phyloP scores from a whole-genome alignment of 2,797 vertebrate species.

The Hephaestus fuliginosus region DNA sequence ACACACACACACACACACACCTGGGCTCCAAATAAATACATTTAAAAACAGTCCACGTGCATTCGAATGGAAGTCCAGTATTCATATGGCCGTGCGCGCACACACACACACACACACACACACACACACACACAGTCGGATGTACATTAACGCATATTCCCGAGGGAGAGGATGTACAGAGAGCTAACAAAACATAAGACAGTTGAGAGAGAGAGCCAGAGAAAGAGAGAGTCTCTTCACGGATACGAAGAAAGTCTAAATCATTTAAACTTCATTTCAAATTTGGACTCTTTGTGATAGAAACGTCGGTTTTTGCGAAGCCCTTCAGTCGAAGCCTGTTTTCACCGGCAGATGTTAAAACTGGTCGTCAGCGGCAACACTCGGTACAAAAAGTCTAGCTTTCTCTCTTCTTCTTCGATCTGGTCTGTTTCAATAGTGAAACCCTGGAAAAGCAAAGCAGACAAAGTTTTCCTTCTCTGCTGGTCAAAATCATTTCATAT shows the following conservation, averaged over 20 bases:
- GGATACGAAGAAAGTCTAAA: not conserved
- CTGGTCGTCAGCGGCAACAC: too few relatives aligned
- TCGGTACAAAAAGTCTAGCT: not conserved
- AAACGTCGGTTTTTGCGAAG: not conserved
- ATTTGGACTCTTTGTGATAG: not conserved
- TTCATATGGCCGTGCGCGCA: slow-evolving; percentile 68
- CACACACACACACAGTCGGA: slow-evolving; percentile 36
- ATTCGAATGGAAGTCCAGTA: slow-evolving; percentile 81
- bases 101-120: slow-evolving; percentile 36
- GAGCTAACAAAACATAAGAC: slow-evolving; percentile 53
- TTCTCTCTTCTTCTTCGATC: not conserved
- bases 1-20: slow-evolving; percentile 59
- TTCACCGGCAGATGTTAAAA: not conserved
- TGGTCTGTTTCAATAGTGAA: not conserved
- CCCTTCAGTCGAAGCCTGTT: not conserved
- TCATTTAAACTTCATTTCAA: not conserved
- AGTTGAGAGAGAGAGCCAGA: slow-evolving; percentile 6
- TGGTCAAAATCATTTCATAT: too few relatives aligned
- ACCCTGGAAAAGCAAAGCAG: not conserved
- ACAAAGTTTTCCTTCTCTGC: not conserved
- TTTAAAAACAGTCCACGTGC: slow-evolving; percentile 82
- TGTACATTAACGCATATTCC: slow-evolving; percentile 39
- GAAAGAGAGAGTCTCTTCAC: slow-evolving; percentile 21
- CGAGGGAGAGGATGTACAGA: slow-evolving; percentile 47
- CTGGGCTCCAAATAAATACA: slow-evolving; percentile 87